Base-by-base conservation (phyloP, 2,888 invertebrate genomes). In the Clunio marinus region DNA sequence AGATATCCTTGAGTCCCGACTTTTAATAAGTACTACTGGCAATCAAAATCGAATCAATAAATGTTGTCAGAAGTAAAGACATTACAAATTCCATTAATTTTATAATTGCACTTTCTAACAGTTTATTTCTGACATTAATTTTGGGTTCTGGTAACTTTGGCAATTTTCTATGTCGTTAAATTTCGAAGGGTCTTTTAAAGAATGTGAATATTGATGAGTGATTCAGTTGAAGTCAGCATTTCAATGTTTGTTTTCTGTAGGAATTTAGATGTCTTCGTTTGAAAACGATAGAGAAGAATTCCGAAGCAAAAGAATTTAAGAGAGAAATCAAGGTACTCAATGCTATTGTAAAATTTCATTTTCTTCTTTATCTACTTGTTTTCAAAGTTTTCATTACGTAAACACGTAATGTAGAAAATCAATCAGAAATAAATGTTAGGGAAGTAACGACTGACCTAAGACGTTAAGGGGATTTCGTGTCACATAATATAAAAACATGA, bases 351-450 rank as follows among this genome's bases (percentile, higher is more conserved):
- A n/a, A n/a, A n/a, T n/a, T n/a, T n/a, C n/a, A n/a, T n/a, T n/a
- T n/a, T n/a, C n/a, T n/a, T n/a, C n/a, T n/a, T n/a, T n/a, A n/a
- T n/a, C n/a, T n/a, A n/a, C n/a, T n/a, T n/a, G n/a, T n/a, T n/a
- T n/a, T n/a, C n/a, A n/a, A n/a, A n/a, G n/a, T n/a, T n/a, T n/a
- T n/a, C n/a, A n/a, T n/a, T n/a, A n/a, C n/a, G 32, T 58, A 27
- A 58, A 27, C 10, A 58, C 10, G n/a, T 58, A 27, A 58, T 25
- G n/a, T 58, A 7, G 15, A 28, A 58, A 58, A 58, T 58, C 57
- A 58, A 58, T 58, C 57, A 58, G n/a, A 17, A 58, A 55, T 7
- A 5, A 45, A 45, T 15, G 17, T 13, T 45, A n/a, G 45, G 32
- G 10, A 32, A 32, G 10, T 32, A 32, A 32, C 4, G 32, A 10